These are phyloP conservation scores for Abrostola triplasia DNA, from an alignment of 2,888 invertebrate species.

Conservation along the genomic window DNA sequence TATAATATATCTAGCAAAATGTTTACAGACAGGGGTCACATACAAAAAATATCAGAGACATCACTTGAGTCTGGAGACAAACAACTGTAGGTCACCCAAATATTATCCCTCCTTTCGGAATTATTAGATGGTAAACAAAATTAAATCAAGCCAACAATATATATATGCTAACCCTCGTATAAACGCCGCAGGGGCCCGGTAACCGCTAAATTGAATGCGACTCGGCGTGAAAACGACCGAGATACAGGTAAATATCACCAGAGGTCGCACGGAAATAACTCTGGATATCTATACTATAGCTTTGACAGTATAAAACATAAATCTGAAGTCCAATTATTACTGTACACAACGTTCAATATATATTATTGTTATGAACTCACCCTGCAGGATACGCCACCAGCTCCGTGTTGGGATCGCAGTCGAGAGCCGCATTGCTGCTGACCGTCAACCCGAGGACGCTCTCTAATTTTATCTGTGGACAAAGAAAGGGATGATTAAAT, in stretches of 20 bases:
- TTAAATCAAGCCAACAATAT: not conserved
- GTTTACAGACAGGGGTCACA: too few species aligned
- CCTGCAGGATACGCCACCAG: conserved; percentile 98
- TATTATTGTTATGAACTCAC: conserved; percentile 90
- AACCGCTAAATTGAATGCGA: conserved; percentile 53
- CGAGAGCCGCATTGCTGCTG: conserved; percentile 96
- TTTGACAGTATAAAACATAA: too few species aligned
- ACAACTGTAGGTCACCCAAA: too few species aligned
- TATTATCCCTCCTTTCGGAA: not conserved
- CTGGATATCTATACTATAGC: not conserved
- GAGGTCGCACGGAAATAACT: conserved; percentile 12
- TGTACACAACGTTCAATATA: too few species aligned
- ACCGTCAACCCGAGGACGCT: conserved; percentile 98
- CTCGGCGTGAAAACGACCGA: conserved; percentile 41
- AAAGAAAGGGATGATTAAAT: conserved; percentile 50
- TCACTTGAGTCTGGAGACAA: too few species aligned
- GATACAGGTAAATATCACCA: conserved; percentile 24
- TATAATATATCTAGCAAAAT: too few species aligned
- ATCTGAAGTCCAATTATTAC: too few species aligned
- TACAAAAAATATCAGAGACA: too few species aligned
- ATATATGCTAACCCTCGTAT: conserved; percentile 15
- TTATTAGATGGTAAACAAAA: not conserved
- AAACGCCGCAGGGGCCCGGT: conserved; percentile 24
- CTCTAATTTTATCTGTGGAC: conserved; percentile 96
- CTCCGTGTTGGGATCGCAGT: conserved; percentile 95